Evolutionary conservation across 2,113 vertebrate genomes (phyloP).

Genomic region (Mesitornis unicolor): DNA sequence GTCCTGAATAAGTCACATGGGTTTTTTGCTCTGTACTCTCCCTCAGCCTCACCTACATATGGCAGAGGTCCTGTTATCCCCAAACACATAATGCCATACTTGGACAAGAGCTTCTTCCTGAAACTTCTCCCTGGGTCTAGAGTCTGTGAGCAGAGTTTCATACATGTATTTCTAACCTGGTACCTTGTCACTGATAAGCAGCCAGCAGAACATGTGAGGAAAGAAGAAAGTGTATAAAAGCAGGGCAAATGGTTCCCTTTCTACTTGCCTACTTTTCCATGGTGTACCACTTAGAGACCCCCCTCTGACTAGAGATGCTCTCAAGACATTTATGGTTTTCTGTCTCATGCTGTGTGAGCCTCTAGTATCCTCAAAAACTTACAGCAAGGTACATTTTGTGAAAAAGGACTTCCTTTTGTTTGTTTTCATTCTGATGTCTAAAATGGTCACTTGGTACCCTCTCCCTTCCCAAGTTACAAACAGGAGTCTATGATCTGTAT

Average conservation of each 20-base stretch:
- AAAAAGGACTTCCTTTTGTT: neutral
- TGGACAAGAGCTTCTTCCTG: neutral
- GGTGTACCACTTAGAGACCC: neutral
- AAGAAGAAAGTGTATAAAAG: neutral
- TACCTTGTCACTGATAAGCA: neutral
- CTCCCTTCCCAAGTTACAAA: neutral
- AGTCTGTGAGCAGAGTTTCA: neutral
- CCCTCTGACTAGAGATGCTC: neutral
- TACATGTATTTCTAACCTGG: neutral
- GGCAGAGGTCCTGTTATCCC: neutral
- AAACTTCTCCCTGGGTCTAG: neutral
- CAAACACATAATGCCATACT: neutral
- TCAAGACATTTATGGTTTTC: neutral
- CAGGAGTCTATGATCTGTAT: neutral
- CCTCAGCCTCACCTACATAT: neutral
- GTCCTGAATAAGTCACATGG: neutral
- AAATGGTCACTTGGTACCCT: neutral
- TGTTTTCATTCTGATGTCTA: neutral
- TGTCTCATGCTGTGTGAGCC: fast-evolving
- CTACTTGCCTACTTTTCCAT: neutral
- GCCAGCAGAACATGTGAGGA: neutral
- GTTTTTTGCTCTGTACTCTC: neutral
- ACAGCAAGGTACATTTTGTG: neutral
- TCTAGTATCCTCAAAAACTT: neutral
- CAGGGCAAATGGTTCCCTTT: neutral